Conservation (phyloP, 2,797 vertebrate species). For the Onychomys torridus region DNA sequence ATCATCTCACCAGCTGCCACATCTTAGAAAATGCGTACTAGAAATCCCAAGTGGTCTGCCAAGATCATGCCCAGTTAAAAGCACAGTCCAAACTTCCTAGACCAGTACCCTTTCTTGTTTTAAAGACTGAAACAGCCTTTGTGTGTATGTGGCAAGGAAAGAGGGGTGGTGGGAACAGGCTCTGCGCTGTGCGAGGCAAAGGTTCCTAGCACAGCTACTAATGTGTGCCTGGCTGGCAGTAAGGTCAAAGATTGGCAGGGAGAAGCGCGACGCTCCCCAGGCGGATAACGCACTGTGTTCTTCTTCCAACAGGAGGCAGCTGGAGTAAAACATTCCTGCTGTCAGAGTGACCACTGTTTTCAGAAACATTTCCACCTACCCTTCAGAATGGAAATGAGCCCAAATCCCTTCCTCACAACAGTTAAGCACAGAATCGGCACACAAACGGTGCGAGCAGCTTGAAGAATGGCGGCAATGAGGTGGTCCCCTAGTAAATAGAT, state of each 20-base stretch:
- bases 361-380: slow-evolving; percentile 19
- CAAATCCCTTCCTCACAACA: slow-evolving; percentile 52
- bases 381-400: slow-evolving; percentile 56
- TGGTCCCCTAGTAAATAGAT: slow-evolving; percentile 65
- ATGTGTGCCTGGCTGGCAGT: not conserved
- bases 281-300: not conserved
- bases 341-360: slow-evolving; percentile 45
- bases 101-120: not conserved
- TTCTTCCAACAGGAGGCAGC: not conserved
- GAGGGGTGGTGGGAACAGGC: not conserved
- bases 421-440: slow-evolving; percentile 62
- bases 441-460: slow-evolving; percentile 61
- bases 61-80: slow-evolving; percentile 15
- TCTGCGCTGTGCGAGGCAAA: not conserved
- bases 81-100: not conserved
- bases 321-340: not conserved
- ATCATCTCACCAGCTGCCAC: not conserved
- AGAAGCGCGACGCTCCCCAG: not conserved
- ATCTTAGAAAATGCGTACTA: slow-evolving; percentile 34
- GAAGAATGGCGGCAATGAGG: slow-evolving; percentile 75
- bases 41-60: not conserved
- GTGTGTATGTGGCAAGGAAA: not conserved
- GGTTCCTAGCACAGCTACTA: not conserved
- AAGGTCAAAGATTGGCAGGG: not conserved
- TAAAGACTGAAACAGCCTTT: not conserved